Base-by-base conservation (phyloP, 2,888 invertebrate genomes). In the Villa cingulata region DNA sequence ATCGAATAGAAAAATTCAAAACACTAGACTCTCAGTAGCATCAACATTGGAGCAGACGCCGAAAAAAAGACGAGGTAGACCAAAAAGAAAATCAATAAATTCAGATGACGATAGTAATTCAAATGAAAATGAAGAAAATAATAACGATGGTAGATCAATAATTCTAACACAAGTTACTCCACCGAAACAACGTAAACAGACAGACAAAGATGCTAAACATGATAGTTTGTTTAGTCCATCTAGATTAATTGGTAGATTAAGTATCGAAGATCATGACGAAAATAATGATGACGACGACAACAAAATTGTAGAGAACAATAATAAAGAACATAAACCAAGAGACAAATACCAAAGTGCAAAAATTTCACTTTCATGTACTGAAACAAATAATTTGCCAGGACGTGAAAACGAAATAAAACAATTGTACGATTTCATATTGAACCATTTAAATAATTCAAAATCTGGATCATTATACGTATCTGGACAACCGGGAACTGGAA, bases 401-500 rank as follows among this genome's bases (percentile, higher is more conserved):
- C 74, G 96, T 49, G 89, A 92, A 59, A 70, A 72, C 36, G 88
- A 96, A 69, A 74, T 86, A 10, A 65, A 72, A 4, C 75, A 78
- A 57, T 70, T 97, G 17, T 71, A 76, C 20, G 66, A 70, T 4
- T 90, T 89, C 66, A 72, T 96, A 43, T 64, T 67, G 15, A 70
- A 73, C 12, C 81, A 86, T 64, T 63, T 91, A 47, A 64, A 76
- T 4, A 72, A 74, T 2, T 72, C 76, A 54, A 73, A 72, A 32
- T 83, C 92, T 0, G 86, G 83, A 1, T 88, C 91, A 17, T 62
- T 97, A 46, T 98, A 97, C 65, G 80, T 98, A 38, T 95, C 94
- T 37, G 97, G 97, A 1, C 90, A 92, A 20, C 97, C 97, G 0
- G 98, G 97, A 6, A 97, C 97, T 1, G 97, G 94, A 2, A 96